A percentile compares a stretch with the other conserved stretches of the same genome.
phyloP scores from a whole-genome alignment of 1,140 invertebrate genomes.

The Cotesia typhae region DNA sequence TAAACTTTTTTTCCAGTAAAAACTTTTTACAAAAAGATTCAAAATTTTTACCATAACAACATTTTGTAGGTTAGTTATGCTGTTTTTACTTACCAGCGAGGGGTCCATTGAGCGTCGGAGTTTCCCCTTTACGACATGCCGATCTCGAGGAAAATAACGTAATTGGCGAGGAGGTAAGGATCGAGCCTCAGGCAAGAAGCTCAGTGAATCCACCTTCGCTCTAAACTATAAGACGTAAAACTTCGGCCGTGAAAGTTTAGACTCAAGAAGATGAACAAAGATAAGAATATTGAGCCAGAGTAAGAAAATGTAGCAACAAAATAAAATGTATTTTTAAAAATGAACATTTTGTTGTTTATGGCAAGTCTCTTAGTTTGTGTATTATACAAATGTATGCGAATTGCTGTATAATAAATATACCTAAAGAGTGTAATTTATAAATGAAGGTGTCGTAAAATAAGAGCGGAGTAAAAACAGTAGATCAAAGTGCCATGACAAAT shows the following conservation, averaged over 20 bases:
- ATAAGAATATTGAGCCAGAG: too few species aligned
- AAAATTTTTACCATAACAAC: too few species aligned
- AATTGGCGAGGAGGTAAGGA: slow-evolving; percentile 11
- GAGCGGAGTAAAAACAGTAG: slow-evolving; percentile 6
- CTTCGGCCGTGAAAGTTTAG: not conserved
- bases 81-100: not conserved
- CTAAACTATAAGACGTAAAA: not conserved
- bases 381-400: too few species aligned
- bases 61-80: not conserved
- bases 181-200: slow-evolving; percentile 11
- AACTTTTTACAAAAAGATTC: too few species aligned
- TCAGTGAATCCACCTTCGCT: slow-evolving; percentile 14
- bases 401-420: not conserved
- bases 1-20: too few species aligned
- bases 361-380: too few species aligned
- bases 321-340: too few species aligned
- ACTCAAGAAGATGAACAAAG: not conserved
- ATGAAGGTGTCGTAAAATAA: not conserved
- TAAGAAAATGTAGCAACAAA: too few species aligned
- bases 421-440: slow-evolving; percentile 1
- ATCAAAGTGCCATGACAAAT: slow-evolving; percentile 26
- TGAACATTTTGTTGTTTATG: too few species aligned
- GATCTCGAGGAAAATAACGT: slow-evolving; percentile 16
- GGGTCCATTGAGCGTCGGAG: slow-evolving; percentile 1
- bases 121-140: slow-evolving; percentile 18